Base-by-base conservation (phyloP, 2,888 invertebrate species). In the Heteromyza rotundicornis region DNA sequence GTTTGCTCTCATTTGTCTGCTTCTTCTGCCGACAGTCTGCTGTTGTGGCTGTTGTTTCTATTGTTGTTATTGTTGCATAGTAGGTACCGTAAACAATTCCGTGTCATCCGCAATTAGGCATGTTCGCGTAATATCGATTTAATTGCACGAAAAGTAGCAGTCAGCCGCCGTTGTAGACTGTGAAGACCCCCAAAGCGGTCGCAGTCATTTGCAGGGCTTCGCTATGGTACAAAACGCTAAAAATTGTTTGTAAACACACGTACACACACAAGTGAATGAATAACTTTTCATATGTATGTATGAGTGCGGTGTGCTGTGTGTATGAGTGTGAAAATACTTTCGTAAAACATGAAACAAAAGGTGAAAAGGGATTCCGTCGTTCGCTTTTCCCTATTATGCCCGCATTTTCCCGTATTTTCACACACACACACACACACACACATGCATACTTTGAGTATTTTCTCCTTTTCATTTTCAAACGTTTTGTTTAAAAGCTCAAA, bases 31-130 rank as follows among this genome's bases (percentile, higher is more conserved):
- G 32, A n/a, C n/a, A n/a, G n/a, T n/a, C 16, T 44, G 27, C 14
- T 36, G 35, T 40, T 27, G 24, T n/a, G 27, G 14, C 22, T 51
- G 50, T 49, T 49, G 62, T 56, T 20, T 55, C 44, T 62, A 62
- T 57, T 55, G n/a, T 49, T 60, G 51, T 40, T 40, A 14, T 51
- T 59, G 44, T 40, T 16, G 14, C 16, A 20, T 19, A 36, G 35
- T 51, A 20, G 40, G 44, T 44, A 24, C 2, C 62, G 71, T 72
- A 74, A 76, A 70, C 74, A 74, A 75, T 79, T 75, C 74, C 79
- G 73, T 79, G 77, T 73, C 78, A 74, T 77, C 77, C 76, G 76
- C 79, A 79, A 79, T 78, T 80, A 79, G 78, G 76, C 74, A 73
- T 66, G 67, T 62, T 69, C 71, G 63, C 71, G 64, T 68, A 70